Conservation (phyloP, 2,888 invertebrate species). For the Caenorhabditis imperialis region DNA sequence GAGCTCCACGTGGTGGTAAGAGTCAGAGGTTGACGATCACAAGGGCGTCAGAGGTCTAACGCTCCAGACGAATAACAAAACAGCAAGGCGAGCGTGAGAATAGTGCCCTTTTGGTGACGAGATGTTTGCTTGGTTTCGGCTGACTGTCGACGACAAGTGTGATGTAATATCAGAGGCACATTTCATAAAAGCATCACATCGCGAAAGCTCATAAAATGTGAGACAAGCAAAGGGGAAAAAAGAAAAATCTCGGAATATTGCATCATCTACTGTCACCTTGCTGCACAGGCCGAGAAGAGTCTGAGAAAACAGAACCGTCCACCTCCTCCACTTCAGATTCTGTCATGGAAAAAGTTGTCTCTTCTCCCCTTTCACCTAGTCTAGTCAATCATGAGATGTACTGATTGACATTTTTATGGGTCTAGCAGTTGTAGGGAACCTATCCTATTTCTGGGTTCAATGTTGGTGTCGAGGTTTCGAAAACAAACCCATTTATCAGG, state of each 20-base stretch:
- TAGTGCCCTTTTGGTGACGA: conserved; percentile 22
- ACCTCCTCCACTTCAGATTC: conserved; percentile 1
- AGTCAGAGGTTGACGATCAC: conserved; percentile 45
- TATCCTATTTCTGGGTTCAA: too few species aligned
- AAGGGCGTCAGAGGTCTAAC: conserved; percentile 12
- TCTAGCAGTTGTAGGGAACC: too few species aligned
- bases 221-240: background rate
- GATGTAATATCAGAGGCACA: conserved; percentile 39
- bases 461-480: background rate
- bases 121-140: conserved; percentile 6
- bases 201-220: too few species aligned
- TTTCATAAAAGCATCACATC: conserved; percentile 11
- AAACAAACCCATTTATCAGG: too few species aligned
- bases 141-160: conserved; percentile 16
- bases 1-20: conserved; percentile 35
- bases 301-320: background rate
- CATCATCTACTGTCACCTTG: conserved; percentile 36
- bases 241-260: conserved; percentile 17
- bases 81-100: conserved; percentile 38
- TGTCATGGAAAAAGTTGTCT: background rate
- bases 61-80: conserved; percentile 42
- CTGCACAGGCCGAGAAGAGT: background rate
- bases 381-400: too few species aligned
- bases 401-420: too few species aligned
- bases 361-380: too few species aligned